Conservation (phyloP, 2,113 vertebrate genomes). For the Pholis gunnellus region DNA sequence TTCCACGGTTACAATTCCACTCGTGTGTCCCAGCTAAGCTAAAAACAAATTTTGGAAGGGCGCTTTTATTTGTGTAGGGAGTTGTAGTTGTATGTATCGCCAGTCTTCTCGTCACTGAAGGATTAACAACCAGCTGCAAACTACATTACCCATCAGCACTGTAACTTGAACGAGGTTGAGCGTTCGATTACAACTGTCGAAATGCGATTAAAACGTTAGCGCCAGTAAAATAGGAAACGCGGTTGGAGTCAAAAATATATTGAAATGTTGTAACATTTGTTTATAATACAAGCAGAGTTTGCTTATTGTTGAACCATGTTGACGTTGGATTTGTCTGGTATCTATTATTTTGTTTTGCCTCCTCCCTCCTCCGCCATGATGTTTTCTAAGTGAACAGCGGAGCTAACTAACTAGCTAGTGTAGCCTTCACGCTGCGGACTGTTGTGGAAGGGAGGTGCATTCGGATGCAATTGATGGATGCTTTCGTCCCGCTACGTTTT, state of each 20-base stretch:
- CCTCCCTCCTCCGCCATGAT: conserved; percentile 87
- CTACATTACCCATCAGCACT: conserved; percentile 78
- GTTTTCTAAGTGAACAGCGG: conserved; percentile 79
- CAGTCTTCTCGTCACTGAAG: rapidly evolving
- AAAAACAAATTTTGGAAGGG: conserved; percentile 75
- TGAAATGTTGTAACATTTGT: not conserved
- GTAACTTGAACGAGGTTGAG: not conserved
- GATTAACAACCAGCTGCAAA: not conserved
- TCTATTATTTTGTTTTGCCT: conserved; percentile 81
- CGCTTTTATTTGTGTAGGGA: conserved; percentile 51
- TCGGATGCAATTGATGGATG: conserved; percentile 74
- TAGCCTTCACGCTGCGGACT: conserved; percentile 57
- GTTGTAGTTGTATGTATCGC: conserved; percentile 71
- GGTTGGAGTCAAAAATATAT: not conserved
- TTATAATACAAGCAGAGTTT: rapidly evolving
- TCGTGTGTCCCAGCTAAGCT: conserved; percentile 64
- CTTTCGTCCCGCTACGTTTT: conserved; percentile 52
- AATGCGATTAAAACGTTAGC: not conserved
- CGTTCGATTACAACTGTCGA: conserved; percentile 4
- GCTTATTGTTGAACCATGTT: not conserved
- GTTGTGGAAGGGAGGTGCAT: conserved; percentile 64
- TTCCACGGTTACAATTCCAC: conserved; percentile 17
- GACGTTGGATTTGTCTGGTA: conserved; percentile 75
- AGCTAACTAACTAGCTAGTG: conserved; percentile 52
- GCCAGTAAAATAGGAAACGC: not conserved